These are phyloP conservation scores for Seriola rivoliana DNA, from an alignment of 2,113 vertebrate species.

Conservation along the genomic window DNA sequence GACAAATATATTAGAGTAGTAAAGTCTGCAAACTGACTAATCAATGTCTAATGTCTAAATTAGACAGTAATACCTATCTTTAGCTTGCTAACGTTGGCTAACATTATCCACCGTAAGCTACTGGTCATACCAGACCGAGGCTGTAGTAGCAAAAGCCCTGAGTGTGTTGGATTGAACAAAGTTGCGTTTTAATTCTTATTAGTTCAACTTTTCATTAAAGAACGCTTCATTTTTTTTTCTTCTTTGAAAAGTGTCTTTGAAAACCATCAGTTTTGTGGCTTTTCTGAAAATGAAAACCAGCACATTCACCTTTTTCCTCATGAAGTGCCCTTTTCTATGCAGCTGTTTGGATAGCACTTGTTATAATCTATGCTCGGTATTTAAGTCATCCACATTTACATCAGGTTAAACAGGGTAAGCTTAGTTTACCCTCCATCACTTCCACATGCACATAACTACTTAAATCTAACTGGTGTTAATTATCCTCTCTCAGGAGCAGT, in stretches of 20 bases:
- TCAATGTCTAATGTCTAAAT: background rate
- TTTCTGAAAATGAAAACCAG: background rate
- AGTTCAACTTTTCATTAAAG: background rate
- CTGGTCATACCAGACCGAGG: background rate
- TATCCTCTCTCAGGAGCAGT: slow-evolving; percentile 5
- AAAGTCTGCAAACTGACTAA: background rate
- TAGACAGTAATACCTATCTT: background rate
- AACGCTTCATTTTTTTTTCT: background rate
- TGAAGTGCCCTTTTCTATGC: background rate
- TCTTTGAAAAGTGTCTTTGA: background rate
- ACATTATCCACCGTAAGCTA: background rate
- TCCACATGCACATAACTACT: slow-evolving; percentile 12
- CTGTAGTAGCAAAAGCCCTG: background rate
- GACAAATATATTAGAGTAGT: background rate
- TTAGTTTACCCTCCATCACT: slow-evolving; percentile 18
- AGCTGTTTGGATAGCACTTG: background rate
- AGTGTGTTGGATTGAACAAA: background rate
- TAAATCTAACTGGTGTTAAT: slow-evolving; percentile 37
- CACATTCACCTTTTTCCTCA: background rate
- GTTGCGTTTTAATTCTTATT: background rate
- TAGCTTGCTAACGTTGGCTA: background rate
- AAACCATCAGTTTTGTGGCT: background rate
- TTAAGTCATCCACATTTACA: slow-evolving; percentile 16
- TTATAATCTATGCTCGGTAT: background rate
- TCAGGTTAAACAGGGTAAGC: slow-evolving; percentile 1